phyloP scores from a whole-genome alignment of 1,140 invertebrate genomes.

The Habropoda laboriosa region DNA sequence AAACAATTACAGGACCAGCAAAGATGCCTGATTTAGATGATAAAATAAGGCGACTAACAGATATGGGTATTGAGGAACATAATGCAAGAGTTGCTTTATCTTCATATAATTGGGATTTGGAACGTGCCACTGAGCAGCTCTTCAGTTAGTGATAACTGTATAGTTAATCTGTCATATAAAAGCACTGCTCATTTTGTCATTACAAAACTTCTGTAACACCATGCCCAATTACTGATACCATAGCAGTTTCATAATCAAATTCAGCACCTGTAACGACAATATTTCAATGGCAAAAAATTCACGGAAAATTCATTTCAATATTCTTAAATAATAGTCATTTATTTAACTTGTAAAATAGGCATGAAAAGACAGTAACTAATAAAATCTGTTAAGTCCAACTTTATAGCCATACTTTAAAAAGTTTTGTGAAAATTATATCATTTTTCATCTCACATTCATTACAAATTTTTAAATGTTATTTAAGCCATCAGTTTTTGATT shows the following conservation, averaged over 20 bases:
- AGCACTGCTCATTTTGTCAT: conserved; percentile 66
- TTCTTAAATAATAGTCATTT: conserved; percentile 59
- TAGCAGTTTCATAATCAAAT: conserved; percentile 62
- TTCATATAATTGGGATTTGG: conserved; percentile 94
- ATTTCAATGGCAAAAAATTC: conserved; percentile 52
- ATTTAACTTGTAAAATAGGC: conserved; percentile 74
- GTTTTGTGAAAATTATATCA: conserved; percentile 43
- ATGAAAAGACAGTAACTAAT: conserved; percentile 63
- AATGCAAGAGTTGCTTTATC: conserved; percentile 92
- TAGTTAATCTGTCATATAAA: conserved; percentile 61
- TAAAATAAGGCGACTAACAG: conserved; percentile 90
- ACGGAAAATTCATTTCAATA: conserved; percentile 52
- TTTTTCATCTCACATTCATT: conserved; percentile 48
- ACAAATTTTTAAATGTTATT: conserved; percentile 36
- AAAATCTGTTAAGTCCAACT: conserved; percentile 60
- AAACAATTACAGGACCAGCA: conserved; percentile 84
- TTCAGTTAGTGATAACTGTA: conserved; percentile 89
- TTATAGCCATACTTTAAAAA: conserved; percentile 56
- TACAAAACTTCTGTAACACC: conserved; percentile 58
- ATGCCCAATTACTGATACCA: conserved; percentile 59
- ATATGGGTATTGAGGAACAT: conserved; percentile 95
- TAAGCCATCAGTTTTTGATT: too few species aligned
- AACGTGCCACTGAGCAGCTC: conserved; percentile 92
- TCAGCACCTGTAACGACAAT: conserved; percentile 63
- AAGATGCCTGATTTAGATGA: conserved; percentile 89